These are phyloP conservation scores for Megaceryle torquata DNA, from an alignment of 2,113 vertebrate species.

Conservation along the genomic window DNA sequence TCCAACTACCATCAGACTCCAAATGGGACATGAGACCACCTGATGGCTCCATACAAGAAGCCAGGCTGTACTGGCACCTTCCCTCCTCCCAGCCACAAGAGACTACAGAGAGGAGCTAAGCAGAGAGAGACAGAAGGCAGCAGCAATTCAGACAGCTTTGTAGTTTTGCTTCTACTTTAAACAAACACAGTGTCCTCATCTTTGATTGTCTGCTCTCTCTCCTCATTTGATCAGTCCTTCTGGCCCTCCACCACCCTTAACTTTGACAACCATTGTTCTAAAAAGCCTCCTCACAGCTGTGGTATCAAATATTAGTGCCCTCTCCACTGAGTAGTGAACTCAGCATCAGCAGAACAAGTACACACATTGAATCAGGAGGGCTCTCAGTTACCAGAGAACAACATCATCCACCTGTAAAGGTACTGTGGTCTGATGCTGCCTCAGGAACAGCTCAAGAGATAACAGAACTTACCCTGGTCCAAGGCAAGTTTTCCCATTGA, in stretches of 20 bases:
- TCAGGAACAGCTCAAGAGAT: background rate
- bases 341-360: background rate
- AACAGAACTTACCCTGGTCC: background rate
- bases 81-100: background rate
- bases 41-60: background rate
- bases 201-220: background rate
- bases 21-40: background rate
- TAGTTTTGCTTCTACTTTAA: background rate
- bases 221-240: background rate
- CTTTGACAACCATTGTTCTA: background rate
- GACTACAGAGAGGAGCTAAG: background rate
- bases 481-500: slow-evolving; percentile 32
- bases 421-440: background rate
- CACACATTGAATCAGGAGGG: background rate
- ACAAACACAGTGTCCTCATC: background rate
- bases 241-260: background rate
- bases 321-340: background rate
- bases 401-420: background rate
- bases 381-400: background rate
- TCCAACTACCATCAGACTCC: background rate
- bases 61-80: background rate
- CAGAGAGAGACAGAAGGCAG: background rate
- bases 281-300: background rate
- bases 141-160: background rate
- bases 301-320: background rate